phyloP scores from a whole-genome alignment of 2,888 invertebrate species.

The Tineola bisselliella region DNA sequence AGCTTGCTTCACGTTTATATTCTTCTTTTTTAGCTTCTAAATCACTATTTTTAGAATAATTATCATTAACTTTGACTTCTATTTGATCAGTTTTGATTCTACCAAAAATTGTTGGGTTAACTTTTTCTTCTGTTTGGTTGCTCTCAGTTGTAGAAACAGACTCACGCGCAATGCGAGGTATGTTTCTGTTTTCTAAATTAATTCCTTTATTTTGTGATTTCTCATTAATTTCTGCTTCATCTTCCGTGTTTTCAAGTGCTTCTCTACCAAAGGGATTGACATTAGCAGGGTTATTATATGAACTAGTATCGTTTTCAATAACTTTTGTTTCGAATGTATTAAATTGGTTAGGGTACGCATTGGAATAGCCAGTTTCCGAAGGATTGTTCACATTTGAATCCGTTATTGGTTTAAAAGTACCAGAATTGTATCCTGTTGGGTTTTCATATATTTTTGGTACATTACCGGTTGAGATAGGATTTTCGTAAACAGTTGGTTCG shows the following conservation, averaged over 20 bases:
- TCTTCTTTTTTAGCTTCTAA: not conserved
- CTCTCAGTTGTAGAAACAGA: not conserved
- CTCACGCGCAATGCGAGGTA: not conserved
- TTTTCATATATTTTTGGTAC: not conserved
- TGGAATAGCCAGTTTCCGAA: not conserved
- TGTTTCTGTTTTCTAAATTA: not conserved
- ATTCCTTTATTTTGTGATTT: not conserved
- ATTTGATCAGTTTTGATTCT: not conserved
- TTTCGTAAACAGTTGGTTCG: not conserved
- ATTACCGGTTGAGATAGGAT: not conserved
- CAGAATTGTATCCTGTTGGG: not conserved
- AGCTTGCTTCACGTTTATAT: not conserved
- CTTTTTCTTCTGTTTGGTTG: not conserved
- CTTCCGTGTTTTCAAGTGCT: not conserved
- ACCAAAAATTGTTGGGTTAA: not conserved
- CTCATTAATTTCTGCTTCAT: not conserved
- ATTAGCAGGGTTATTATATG: not conserved
- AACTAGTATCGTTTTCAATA: not conserved
- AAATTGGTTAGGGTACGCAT: no score
- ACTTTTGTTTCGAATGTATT: no score
- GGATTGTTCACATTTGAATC: not conserved
- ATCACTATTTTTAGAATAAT: not conserved
- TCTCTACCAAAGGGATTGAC: not conserved
- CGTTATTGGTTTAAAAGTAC: not conserved
- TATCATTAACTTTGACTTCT: not conserved